Conservation (phyloP, 2,113 vertebrate genomes). For the Rhipidura dahli region DNA sequence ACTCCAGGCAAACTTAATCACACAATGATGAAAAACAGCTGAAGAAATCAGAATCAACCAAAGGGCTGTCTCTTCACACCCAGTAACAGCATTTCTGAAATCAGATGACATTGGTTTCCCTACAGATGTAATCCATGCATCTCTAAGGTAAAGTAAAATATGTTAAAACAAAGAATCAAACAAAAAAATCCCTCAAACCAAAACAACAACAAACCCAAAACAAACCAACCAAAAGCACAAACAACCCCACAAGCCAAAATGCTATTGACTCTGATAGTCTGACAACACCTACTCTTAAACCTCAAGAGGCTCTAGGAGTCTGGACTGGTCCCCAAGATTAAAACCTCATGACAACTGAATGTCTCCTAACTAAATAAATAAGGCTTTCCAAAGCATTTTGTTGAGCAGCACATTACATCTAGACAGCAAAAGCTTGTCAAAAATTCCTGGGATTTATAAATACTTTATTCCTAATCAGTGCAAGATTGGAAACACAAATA, state of each 20-base stretch:
- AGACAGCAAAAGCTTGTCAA: not conserved
- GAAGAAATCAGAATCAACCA: not conserved
- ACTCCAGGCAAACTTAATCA: not conserved
- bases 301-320: not conserved
- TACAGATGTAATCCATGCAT: not conserved
- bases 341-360: not conserved
- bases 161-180: not conserved
- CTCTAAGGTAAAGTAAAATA: not conserved
- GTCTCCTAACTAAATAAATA: not conserved
- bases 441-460: not conserved
- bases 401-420: not conserved
- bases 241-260: not conserved
- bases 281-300: not conserved
- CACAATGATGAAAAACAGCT: not conserved
- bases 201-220: not conserved
- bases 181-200: not conserved
- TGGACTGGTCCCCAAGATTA: not conserved
- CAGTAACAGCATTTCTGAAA: not conserved
- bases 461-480: not conserved
- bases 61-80: not conserved
- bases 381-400: not conserved
- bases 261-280: not conserved
- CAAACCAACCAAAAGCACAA: not conserved
- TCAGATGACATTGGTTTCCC: not conserved
- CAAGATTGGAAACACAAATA: not conserved